Evolutionary conservation across 2,888 invertebrate species (phyloP).

Genomic region (Lottia gigantea): DNA sequence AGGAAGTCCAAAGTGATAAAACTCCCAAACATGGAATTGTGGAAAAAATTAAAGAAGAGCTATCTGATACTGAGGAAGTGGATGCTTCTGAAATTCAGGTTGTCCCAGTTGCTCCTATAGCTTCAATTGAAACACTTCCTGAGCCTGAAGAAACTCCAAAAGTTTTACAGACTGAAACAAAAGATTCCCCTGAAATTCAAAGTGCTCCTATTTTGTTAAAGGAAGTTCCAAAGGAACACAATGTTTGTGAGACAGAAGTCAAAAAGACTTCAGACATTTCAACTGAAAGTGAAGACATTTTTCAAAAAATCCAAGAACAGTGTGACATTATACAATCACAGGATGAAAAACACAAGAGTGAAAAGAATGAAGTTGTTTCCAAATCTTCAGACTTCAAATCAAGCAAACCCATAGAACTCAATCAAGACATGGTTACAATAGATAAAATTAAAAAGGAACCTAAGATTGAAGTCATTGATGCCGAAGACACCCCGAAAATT

Average conservation of each 20-base stretch:
- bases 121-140: neutral
- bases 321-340: constrained; percentile 69
- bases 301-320: constrained; percentile 71
- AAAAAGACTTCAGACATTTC: constrained; percentile 12
- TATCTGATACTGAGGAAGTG: constrained; percentile 17
- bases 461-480: constrained; percentile 8
- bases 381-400: neutral
- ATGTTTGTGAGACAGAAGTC: constrained; percentile 10
- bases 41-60: constrained; percentile 29
- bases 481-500: constrained; percentile 16
- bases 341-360: constrained; percentile 16
- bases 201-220: neutral
- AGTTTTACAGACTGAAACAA: neutral
- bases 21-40: neutral
- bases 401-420: neutral
- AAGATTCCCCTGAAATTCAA: neutral
- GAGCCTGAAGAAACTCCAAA: neutral
- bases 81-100: constrained; percentile 29
- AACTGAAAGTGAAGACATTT: constrained; percentile 59
- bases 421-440: neutral
- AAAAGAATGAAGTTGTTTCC: neutral
- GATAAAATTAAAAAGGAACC: constrained; percentile 8
- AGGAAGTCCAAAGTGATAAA: constrained; percentile 15
- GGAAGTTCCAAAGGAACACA: neutral
- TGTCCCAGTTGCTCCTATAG: constrained; percentile 10